Conservation (phyloP, 1,140 invertebrate genomes). For the Drosophila simulans region DNA sequence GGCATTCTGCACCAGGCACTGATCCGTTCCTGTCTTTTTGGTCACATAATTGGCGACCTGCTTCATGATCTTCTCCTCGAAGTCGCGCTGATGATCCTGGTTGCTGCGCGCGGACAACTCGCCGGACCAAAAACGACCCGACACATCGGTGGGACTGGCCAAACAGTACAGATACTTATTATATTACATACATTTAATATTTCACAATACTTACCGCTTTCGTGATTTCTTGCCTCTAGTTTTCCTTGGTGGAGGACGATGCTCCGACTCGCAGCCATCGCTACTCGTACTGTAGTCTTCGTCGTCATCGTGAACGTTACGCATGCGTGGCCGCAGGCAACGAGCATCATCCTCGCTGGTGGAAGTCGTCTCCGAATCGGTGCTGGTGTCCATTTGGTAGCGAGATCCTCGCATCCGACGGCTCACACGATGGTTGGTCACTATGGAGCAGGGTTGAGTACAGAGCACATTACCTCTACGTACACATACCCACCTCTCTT, state of each 20-base stretch:
- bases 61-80: constrained; percentile 90
- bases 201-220: constrained; percentile 37
- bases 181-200: background rate
- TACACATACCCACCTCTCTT: background rate
- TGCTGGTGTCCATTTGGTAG: constrained; percentile 72
- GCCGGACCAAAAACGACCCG: constrained; percentile 88
- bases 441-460: constrained; percentile 12
- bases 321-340: constrained; percentile 26
- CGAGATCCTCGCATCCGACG: constrained; percentile 48
- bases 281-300: constrained; percentile 73
- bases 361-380: constrained; percentile 73
- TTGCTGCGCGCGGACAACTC: constrained; percentile 91
- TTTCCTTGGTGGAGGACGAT: constrained; percentile 55
- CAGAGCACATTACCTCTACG: background rate
- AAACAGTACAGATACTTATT: background rate
- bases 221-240: constrained; percentile 61
- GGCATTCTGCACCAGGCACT: constrained; percentile 45
- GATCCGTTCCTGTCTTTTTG: constrained; percentile 79
- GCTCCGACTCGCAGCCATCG: constrained; percentile 82
- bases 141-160: constrained; percentile 63
- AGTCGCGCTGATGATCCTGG: constrained; percentile 93
- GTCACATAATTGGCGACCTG: constrained; percentile 89
- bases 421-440: constrained; percentile 66
- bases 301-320: constrained; percentile 43
- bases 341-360: constrained; percentile 66